Evolutionary conservation across 2,113 vertebrate species (phyloP).

Genomic region (Nannospalax galili): DNA sequence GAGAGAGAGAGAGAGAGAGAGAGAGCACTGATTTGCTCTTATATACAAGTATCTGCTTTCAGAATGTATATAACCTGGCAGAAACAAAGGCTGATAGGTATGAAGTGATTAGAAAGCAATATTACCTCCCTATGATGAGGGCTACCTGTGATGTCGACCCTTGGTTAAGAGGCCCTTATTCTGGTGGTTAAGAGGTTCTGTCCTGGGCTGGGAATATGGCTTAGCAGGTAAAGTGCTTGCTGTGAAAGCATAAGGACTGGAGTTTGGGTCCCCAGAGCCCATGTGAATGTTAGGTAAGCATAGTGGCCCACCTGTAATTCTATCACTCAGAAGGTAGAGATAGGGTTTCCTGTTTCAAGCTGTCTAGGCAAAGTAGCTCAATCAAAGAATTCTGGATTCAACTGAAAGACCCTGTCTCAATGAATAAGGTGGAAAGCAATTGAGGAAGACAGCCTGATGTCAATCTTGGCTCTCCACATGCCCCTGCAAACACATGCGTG

Average conservation of each 20-base stretch:
- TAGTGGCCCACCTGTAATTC: neutral
- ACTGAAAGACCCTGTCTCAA: neutral
- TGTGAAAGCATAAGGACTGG: neutral
- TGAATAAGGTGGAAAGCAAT: neutral
- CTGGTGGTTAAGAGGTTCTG: neutral
- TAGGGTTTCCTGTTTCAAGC: too few relatives aligned
- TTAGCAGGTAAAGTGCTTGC: neutral
- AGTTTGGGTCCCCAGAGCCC: neutral
- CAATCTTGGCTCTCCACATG: neutral
- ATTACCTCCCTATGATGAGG: neutral
- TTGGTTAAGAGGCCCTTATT: neutral
- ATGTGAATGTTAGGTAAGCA: neutral
- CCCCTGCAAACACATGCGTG: neutral
- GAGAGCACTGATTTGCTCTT: neutral
- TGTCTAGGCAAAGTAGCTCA: neutral
- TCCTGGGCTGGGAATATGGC: neutral
- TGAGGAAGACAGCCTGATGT: neutral
- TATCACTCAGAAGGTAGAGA: neutral
- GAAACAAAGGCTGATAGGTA: neutral
- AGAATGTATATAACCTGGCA: neutral
- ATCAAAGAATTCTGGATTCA: neutral
- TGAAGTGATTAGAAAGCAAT: neutral
- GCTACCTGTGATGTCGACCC: neutral
- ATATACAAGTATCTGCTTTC: neutral
- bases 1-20: too few relatives aligned